Conservation (phyloP, 2,888 invertebrate species). For the Chaetogeoica ovagalla region DNA sequence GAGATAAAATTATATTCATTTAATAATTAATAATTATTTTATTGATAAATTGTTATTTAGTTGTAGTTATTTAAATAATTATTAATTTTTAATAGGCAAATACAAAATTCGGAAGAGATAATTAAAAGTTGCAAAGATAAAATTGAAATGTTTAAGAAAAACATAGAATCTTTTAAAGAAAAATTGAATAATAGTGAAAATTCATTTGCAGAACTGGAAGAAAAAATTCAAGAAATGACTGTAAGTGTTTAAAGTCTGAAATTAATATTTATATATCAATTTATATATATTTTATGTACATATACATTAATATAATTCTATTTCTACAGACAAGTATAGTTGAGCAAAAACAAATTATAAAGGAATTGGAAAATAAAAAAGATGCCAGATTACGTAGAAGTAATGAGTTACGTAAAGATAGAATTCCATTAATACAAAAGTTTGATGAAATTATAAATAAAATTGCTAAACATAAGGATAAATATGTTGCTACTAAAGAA, state of each 20-base stretch:
- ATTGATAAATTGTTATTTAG: background rate
- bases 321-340: background rate
- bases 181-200: slow-evolving; percentile 61
- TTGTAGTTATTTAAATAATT: background rate
- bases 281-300: background rate
- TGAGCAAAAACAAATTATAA: slow-evolving; percentile 19
- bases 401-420: slow-evolving; percentile 11
- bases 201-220: background rate
- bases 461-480: background rate
- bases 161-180: slow-evolving; percentile 63
- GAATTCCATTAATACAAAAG: background rate
- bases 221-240: slow-evolving; percentile 19
- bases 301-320: background rate
- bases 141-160: slow-evolving; percentile 62
- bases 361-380: slow-evolving; percentile 2
- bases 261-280: background rate
- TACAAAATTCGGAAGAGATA: slow-evolving; percentile 74
- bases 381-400: background rate
- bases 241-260: slow-evolving; percentile 36
- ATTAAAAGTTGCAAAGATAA: slow-evolving; percentile 76
- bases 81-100: slow-evolving; percentile 66
- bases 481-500: background rate
- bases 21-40: background rate
- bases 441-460: background rate
- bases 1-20: background rate